Evolutionary conservation across 2,113 vertebrate species (phyloP).

Genomic region (Pituophis catenifer): DNA sequence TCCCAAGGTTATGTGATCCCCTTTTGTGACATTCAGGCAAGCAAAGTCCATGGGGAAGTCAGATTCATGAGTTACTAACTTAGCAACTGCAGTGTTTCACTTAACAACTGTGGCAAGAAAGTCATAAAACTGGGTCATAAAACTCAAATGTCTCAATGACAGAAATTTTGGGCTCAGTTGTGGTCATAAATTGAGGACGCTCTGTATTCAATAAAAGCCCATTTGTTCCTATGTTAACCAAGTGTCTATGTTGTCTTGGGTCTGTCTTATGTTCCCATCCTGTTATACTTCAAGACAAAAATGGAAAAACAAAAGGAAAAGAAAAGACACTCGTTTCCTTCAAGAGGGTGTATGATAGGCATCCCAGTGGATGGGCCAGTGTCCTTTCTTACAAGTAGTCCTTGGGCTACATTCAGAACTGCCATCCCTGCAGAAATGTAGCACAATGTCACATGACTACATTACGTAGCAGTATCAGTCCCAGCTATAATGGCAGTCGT

Average conservation of each 20-base stretch:
- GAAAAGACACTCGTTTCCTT: neutral
- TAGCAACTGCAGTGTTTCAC: too few relatives aligned
- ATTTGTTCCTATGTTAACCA: neutral
- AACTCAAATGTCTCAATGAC: neutral
- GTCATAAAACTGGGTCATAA: too few relatives aligned
- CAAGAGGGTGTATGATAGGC: neutral
- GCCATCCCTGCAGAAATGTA: neutral
- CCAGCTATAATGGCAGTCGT: neutral
- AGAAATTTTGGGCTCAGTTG: neutral
- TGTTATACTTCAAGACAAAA: neutral
- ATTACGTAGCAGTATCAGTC: neutral
- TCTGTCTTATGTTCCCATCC: neutral
- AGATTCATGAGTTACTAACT: too few relatives aligned
- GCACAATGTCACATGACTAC: neutral
- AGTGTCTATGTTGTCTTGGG: neutral
- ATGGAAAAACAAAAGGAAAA: neutral
- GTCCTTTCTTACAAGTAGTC: neutral
- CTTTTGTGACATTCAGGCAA: neutral
- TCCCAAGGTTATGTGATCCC: neutral
- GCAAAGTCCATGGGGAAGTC: neutral
- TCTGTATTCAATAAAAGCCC: neutral
- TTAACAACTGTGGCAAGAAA: too few relatives aligned
- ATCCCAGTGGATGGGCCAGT: neutral
- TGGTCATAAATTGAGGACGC: neutral
- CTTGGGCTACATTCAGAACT: neutral